Conservation (phyloP, 2,113 vertebrate species). For the Brevimyrus niger region DNA sequence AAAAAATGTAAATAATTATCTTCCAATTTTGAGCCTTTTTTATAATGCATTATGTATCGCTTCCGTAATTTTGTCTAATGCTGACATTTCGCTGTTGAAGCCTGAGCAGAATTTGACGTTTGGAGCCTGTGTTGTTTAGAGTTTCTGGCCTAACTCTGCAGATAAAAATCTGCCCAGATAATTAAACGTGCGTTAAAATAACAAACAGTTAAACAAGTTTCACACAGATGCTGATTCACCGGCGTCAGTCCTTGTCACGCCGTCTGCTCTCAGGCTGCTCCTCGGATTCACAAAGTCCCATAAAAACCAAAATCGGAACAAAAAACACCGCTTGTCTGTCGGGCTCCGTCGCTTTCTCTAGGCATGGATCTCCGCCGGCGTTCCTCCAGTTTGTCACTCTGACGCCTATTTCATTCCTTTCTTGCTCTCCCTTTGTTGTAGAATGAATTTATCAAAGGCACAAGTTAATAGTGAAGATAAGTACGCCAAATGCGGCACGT, state of each 20-base stretch:
- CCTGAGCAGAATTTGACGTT: not conserved
- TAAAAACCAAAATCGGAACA: not conserved
- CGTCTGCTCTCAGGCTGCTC: not conserved
- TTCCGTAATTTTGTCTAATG: not conserved
- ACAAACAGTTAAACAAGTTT: not conserved
- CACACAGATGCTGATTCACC: not conserved
- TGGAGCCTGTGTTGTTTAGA: not conserved
- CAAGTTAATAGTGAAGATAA: slow-evolving; percentile 71
- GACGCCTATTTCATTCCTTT: slow-evolving; percentile 32
- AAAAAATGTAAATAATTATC: not conserved
- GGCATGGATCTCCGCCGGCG: slow-evolving; percentile 25
- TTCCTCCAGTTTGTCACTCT: slow-evolving; percentile 35
- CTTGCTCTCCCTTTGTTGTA: slow-evolving; percentile 44
- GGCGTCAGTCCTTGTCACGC: slow-evolving; percentile 22
- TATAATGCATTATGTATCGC: not conserved
- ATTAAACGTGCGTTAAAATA: not conserved
- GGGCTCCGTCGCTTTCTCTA: slow-evolving; percentile 32
- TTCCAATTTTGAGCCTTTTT: not conserved
- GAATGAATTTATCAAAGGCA: slow-evolving; percentile 75
- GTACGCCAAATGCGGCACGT: slow-evolving; percentile 65
- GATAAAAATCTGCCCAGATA: not conserved
- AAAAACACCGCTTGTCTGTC: slow-evolving; percentile 10
- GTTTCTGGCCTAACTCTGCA: not conserved
- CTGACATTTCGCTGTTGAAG: not conserved
- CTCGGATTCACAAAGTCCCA: not conserved